Conservation (phyloP, 2,113 vertebrate species). For the Brachyistius frenatus region DNA sequence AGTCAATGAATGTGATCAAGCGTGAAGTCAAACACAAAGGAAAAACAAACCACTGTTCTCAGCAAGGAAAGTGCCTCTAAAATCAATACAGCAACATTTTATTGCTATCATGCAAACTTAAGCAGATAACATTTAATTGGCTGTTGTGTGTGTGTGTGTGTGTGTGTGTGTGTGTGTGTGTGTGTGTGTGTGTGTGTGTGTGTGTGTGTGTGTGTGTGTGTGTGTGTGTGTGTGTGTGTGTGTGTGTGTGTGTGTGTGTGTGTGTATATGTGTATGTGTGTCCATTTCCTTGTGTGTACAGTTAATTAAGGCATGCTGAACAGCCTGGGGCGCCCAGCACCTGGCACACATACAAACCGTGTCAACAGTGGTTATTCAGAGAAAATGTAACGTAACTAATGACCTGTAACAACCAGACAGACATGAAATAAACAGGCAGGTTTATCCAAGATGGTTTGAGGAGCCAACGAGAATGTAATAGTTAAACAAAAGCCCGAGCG, state of each 20-base stretch:
- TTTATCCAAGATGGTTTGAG: conserved; percentile 39
- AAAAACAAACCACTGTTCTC: conserved; percentile 35
- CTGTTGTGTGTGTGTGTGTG: conserved; percentile 8
- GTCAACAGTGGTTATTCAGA: conserved; percentile 42
- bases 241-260: not conserved
- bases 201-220: too few species aligned
- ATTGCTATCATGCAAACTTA: conserved; percentile 2
- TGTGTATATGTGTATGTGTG: too few species aligned
- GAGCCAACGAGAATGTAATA: conserved; percentile 22
- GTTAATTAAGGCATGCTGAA: conserved; percentile 33
- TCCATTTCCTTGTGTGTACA: conserved; percentile 25
- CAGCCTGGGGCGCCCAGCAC: conserved; percentile 31
- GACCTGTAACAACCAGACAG: conserved; percentile 33
- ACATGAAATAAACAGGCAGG: conserved; percentile 29
- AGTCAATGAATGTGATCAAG: conserved; percentile 58
- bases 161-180: too few species aligned
- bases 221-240: conserved; percentile 5
- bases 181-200: not conserved
- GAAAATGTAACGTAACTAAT: conserved; percentile 61
- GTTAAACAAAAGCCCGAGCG: conserved; percentile 35
- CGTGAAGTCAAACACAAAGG: conserved; percentile 50
- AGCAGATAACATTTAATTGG: conserved; percentile 32
- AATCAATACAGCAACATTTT: conserved; percentile 20
- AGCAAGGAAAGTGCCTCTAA: conserved; percentile 25
- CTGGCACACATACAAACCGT: conserved; percentile 44